Evolutionary conservation across 2,113 vertebrate species (phyloP), one percentile per base, ranked within the genome.

Genomic region (Pycnonotus jocosus): DNA sequence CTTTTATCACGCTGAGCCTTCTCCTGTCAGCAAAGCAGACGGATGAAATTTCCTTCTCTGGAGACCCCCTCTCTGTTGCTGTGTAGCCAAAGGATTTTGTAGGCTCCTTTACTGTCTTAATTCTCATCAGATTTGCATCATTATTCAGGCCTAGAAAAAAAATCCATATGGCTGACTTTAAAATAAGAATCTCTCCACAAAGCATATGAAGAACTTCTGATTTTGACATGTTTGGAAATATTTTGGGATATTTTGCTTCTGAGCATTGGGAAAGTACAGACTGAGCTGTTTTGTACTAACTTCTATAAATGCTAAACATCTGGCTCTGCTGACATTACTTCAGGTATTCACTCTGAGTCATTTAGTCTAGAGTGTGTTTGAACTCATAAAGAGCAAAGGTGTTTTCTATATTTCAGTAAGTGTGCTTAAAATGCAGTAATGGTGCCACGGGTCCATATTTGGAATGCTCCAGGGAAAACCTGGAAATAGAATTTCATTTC

Each of bases 1-100:
- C 93, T 97, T 97, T 97, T 98, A 98, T 98, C 98, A 97, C 7
- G 5, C 93, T 86, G 96, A 97, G 97, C 96, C 97, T 81, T 85
- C 62, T 92, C 96, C 97, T 98, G 98, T 98, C 98, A 98, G 96
- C 96, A 31, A 93, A 87, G 88, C 66, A 71, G 93, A 84, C 90
- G 22, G 97, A 97, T 96, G 96, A 97, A 98, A 97, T 98, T 97
- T 97, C 97, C 96, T 96, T 86, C 94, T 96, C 93, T 96, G 72
- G 94, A 96, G 96, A 96, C 92, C 64, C 66, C 64, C 64, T 71
- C 65, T 90, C 92, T 65, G 61, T 83, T 68, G 82, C 90, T 94
- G 80, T 97, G 95, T 91, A 94, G 88, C 96, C 90, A 96, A 93
- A 96, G 92, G 95, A 96, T 96, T 96, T 94, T 37, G 9, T 83